Evolutionary conservation across 2,113 vertebrate species (phyloP).

Genomic region (Apteryx owenii): DNA sequence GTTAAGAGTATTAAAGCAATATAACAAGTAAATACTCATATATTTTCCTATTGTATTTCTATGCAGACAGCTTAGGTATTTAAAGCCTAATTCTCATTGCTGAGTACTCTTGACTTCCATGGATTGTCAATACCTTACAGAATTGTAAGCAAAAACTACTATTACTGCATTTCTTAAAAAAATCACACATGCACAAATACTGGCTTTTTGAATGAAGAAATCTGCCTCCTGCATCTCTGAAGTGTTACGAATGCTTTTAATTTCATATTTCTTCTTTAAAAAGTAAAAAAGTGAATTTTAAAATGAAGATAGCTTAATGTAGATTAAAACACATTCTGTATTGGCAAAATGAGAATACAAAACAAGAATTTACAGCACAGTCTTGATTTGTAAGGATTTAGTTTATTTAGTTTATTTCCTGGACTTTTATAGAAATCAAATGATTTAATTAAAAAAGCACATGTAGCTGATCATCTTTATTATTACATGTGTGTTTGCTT

Average conservation of each 20-base stretch:
- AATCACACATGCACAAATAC: background rate
- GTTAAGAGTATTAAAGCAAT: background rate
- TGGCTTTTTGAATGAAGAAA: slow-evolving; percentile 50
- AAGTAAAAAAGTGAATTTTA: background rate
- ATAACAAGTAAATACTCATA: background rate
- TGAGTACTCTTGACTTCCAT: background rate
- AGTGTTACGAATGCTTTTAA: background rate
- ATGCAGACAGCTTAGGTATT: background rate
- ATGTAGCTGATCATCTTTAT: background rate
- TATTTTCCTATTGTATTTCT: background rate
- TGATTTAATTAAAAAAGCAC: background rate
- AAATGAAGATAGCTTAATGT: background rate
- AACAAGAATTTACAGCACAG: background rate
- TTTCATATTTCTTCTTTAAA: background rate
- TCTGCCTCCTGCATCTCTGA: background rate
- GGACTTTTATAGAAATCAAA: background rate
- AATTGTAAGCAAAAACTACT: background rate
- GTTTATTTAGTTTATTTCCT: background rate
- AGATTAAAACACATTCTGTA: background rate
- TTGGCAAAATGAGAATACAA: background rate
- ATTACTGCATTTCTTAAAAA: slow-evolving; percentile 42
- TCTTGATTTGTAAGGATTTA: background rate
- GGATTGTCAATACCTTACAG: background rate
- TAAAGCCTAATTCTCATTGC: background rate
- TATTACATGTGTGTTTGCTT: background rate